Evolutionary conservation across 2,113 vertebrate genomes (phyloP), one percentile per base, ranked within the genome.

Genomic region (Willisornis vidua): DNA sequence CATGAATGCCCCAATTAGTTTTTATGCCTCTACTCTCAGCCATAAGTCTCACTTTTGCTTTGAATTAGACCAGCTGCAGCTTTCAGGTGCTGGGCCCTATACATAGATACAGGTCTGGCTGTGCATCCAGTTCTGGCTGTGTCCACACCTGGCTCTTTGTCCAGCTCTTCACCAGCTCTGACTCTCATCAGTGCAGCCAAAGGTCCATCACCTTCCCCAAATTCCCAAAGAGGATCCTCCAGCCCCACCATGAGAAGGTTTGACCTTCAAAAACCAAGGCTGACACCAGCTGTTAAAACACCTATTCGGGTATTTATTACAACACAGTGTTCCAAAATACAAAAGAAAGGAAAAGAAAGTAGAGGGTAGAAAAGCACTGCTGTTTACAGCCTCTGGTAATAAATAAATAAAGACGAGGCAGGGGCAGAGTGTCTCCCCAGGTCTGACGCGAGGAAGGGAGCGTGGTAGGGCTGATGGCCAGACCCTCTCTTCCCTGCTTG

Each of bases 341-440:
- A 97, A 97, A 97, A 97, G 96, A 97, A 97, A 97, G 97, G 97
- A 95, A 97, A 97, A 97, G 95, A 96, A 97, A 97, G 92, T 90
- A 94, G 93, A 97, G 96, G 97, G 85, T 97, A 97, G 96, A 97
- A 97, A 97, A 96, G 96, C 97, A 96, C 92, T 96, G 97, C 94
- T 96, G 97, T 93, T 97, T 97, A 97, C 97, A 97, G 97, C 97
- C 89, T 96, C 95, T 24, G 48, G 90, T 96, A 96, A 96, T 96
- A 96, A 97, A 97, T 97, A 97, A 97, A 96, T 85, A 90, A 92
- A 94, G 93, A 94, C 4, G 3, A 95, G 93, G 79, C 95, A 96
- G 84, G 93, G 94, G 74, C 94, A 90, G 92, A 93, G 76, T 81
- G 73, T 83, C 89, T 95, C 89, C 90, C 90, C 26, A 0, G n/a